Evolutionary conservation across 2,888 invertebrate species (phyloP).

Genomic region (Endomychus coccineus): DNA sequence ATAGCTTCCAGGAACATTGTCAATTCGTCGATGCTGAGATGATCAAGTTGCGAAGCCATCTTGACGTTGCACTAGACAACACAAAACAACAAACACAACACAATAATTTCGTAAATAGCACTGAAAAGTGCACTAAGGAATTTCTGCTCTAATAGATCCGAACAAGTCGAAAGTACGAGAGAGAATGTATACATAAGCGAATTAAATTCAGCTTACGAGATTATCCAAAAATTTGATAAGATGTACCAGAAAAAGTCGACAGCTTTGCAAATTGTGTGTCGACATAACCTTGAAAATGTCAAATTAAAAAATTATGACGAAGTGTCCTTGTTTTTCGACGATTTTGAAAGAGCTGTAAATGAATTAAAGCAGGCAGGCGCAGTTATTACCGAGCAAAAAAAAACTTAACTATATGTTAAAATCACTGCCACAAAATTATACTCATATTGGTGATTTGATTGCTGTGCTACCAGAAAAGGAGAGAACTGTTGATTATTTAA

Average conservation of each 20-base stretch:
- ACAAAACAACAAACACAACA: too few relatives aligned
- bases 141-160: too few relatives aligned
- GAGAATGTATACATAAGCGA: too few relatives aligned
- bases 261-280: slow-evolving; percentile 1
- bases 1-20: too few relatives aligned
- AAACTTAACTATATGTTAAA: slow-evolving; percentile 18
- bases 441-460: slow-evolving; percentile 17
- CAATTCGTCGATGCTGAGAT: too few relatives aligned
- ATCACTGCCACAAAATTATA: slow-evolving; percentile 14
- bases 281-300: too few relatives aligned
- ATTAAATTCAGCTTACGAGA: slow-evolving; percentile 18
- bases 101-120: too few relatives aligned
- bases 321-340: slow-evolving; percentile 1
- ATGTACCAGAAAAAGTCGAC: slow-evolving; percentile 15
- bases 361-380: slow-evolving; percentile 17
- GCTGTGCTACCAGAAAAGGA: slow-evolving; percentile 16
- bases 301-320: slow-evolving; percentile 11
- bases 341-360: slow-evolving; percentile 18
- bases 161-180: too few relatives aligned
- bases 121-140: too few relatives aligned
- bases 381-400: too few relatives aligned
- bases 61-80: too few relatives aligned
- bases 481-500: slow-evolving; percentile 18
- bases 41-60: too few relatives aligned
- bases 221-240: slow-evolving; percentile 25